A percentile compares a stretch with the other conserved stretches of the same genome.
Evolutionary conservation across 2,113 vertebrate genomes (phyloP).

Genomic region (Anhinga anhinga): DNA sequence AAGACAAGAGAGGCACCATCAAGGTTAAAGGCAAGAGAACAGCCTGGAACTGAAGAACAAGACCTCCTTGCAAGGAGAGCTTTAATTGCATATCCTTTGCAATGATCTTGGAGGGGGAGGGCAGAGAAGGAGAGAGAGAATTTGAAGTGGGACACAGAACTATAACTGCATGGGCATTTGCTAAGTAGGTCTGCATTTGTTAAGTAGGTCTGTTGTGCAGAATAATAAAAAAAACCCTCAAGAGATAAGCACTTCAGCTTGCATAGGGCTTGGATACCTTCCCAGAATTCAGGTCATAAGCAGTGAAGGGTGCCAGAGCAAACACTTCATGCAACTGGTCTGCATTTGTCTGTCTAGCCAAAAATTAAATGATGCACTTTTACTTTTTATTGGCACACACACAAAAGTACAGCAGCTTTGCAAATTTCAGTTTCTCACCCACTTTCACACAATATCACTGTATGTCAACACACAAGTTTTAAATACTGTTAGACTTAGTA

Average conservation of each 20-base stretch:
- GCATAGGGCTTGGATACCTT: background rate
- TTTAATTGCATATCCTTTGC: background rate
- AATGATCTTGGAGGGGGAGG: too few relatives aligned
- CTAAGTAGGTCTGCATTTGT: background rate
- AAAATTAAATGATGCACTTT: background rate
- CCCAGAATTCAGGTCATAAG: conserved; percentile 57
- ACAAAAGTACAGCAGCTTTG: background rate
- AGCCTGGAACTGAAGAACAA: background rate
- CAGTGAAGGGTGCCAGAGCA: conserved; percentile 43
- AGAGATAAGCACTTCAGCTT: conserved; percentile 42
- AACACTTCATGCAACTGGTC: conserved; percentile 26
- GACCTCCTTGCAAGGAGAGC: background rate
- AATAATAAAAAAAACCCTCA: background rate
- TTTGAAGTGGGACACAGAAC: background rate
- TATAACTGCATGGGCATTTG: background rate
- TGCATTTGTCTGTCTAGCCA: background rate
- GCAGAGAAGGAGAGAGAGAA: background rate
- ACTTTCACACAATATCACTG: background rate
- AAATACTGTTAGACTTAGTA: background rate
- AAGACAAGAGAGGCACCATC: background rate
- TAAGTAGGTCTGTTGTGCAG: conserved; percentile 17
- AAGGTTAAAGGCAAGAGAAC: background rate
- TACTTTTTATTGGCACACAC: background rate
- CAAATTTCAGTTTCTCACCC: background rate
- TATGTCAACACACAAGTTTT: background rate